Percentiles rank a stretch among this genome's conserved stretches.
These are phyloP conservation scores for Eustalomyia histrio DNA, from an alignment of 2,888 invertebrate genomes.

Conservation along the genomic window DNA sequence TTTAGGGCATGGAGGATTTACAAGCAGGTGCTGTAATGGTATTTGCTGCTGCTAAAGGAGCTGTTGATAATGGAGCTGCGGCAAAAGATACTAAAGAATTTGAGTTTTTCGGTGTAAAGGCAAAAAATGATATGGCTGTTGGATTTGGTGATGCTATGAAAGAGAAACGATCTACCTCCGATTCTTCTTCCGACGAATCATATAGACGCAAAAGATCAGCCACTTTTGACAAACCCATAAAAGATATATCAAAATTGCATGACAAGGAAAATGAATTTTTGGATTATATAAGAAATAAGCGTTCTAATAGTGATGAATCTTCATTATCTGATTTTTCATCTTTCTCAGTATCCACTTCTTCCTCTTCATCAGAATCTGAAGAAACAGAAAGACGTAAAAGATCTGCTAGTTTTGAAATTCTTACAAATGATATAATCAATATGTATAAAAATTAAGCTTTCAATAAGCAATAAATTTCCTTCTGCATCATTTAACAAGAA, in stretches of 20 bases:
- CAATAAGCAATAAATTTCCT: too few relatives aligned
- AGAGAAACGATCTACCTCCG: slow-evolving; percentile 9
- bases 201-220: slow-evolving; percentile 2
- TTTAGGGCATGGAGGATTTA: slow-evolving; percentile 67
- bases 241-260: too few relatives aligned
- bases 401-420: background rate
- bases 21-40: slow-evolving; percentile 66
- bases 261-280: too few relatives aligned
- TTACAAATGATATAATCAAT: background rate
- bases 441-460: background rate
- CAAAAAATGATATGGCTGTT: slow-evolving; percentile 60
- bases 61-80: slow-evolving; percentile 70
- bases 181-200: slow-evolving; percentile 3
- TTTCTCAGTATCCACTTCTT: slow-evolving; percentile 1
- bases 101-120: slow-evolving; percentile 69
- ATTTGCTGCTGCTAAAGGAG: slow-evolving; percentile 68
- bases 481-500: too few relatives aligned
- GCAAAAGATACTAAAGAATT: slow-evolving; percentile 65
- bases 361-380: slow-evolving; percentile 45
- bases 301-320: background rate
- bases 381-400: slow-evolving; percentile 8
- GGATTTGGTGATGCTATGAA: slow-evolving; percentile 71
- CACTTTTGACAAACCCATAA: background rate
- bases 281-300: too few relatives aligned
- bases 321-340: background rate